Evolutionary conservation across 2,797 vertebrate genomes (phyloP).

Genomic region (Danio jaintianensis): DNA sequence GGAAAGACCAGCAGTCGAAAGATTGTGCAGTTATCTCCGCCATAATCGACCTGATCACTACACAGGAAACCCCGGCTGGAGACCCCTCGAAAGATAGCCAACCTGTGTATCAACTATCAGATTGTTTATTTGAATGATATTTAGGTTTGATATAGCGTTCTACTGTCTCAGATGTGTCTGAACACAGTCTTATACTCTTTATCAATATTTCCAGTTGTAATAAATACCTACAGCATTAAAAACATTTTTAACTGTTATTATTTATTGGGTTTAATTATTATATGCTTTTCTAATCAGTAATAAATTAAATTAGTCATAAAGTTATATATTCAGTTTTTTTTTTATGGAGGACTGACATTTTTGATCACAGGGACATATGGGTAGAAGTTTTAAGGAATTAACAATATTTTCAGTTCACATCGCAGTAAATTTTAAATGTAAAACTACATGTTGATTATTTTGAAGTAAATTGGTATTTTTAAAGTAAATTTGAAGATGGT

Average conservation of each 20-base stretch:
- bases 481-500: too few species aligned
- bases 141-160: background rate
- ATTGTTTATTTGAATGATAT: constrained; percentile 12
- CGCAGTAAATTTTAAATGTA: too few species aligned
- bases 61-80: constrained; percentile 86
- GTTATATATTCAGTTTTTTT: background rate
- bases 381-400: background rate
- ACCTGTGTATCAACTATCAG: background rate
- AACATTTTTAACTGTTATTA: background rate
- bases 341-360: background rate
- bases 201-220: background rate
- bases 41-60: constrained; percentile 96
- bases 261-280: constrained; percentile 6
- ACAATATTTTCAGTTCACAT: background rate
- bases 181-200: background rate
- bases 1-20: constrained; percentile 85
- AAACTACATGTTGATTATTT: too few species aligned
- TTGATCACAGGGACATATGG: background rate
- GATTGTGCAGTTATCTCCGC: constrained; percentile 95
- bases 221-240: background rate
- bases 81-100: constrained; percentile 53
- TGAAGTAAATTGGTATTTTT: too few species aligned
- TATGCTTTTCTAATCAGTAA: constrained; percentile 6
- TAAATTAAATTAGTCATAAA: constrained; percentile 7
- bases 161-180: background rate